Evolutionary conservation across 2,888 invertebrate species (phyloP).

Genomic region (Polyommatus iphigenia): DNA sequence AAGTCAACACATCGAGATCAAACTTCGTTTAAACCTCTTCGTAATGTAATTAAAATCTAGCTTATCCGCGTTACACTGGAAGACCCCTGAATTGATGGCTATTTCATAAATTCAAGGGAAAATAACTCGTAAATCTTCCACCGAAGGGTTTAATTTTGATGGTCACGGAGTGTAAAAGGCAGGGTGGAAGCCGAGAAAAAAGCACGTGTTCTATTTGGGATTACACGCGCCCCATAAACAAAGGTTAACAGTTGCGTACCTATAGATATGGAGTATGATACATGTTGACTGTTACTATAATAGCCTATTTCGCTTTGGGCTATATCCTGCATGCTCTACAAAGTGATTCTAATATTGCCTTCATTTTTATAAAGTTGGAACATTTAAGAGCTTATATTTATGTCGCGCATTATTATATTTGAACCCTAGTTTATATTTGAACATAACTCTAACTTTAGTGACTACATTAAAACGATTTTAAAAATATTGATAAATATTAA

Average conservation of each 20-base stretch:
- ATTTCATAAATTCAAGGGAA: conserved; percentile 47
- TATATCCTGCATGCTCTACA: not conserved
- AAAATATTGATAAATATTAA: no score
- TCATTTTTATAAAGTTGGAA: not conserved
- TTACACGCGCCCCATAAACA: conserved; percentile 75
- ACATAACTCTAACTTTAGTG: no score
- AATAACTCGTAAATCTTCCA: conserved; percentile 44
- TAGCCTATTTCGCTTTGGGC: conserved; percentile 30
- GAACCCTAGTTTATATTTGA: no score
- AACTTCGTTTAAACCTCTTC: conserved; percentile 55
- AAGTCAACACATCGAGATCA: conserved; percentile 40
- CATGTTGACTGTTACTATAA: conserved; percentile 32
- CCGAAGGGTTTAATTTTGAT: conserved; percentile 48
- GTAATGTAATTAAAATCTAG: conserved; percentile 73
- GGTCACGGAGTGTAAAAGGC: conserved; percentile 43
- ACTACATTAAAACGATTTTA: no score
- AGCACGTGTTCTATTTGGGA: conserved; percentile 79
- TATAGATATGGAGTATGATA: conserved; percentile 37
- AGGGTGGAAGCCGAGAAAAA: conserved; percentile 70
- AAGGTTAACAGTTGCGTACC: conserved; percentile 65
- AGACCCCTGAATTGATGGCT: conserved; percentile 64
- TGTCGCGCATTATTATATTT: not conserved
- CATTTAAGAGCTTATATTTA: not conserved
- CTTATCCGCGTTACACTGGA: conserved; percentile 72
- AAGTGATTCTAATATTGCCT: not conserved